Evolutionary conservation across 2,888 invertebrate genomes (phyloP).

Genomic region (Horisme vitalbata): DNA sequence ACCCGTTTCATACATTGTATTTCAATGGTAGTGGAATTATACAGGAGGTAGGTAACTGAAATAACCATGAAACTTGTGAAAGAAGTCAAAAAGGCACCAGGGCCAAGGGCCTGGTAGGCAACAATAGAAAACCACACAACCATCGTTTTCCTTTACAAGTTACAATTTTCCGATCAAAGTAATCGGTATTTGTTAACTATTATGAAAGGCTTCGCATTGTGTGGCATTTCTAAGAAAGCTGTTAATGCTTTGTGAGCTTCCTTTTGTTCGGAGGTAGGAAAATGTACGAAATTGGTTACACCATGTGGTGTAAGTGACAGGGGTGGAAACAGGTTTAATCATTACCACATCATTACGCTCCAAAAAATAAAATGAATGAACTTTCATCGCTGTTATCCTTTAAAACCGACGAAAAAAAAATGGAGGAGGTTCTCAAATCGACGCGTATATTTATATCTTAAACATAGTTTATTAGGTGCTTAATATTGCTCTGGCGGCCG

Average conservation of each 20-base stretch:
- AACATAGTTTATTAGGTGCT: too few species aligned
- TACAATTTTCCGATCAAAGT: conserved; percentile 47
- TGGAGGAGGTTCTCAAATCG: too few species aligned
- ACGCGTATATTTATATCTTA: too few species aligned
- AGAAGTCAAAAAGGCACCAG: conserved; percentile 19
- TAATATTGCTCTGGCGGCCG: too few species aligned
- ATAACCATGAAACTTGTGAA: conserved; percentile 7
- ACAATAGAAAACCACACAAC: conserved; percentile 31
- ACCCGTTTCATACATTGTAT: not conserved
- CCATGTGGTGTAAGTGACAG: conserved; percentile 11
- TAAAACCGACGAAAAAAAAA: too few species aligned
- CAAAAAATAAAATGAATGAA: too few species aligned
- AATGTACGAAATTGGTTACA: conserved; percentile 24
- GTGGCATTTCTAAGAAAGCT: conserved; percentile 35
- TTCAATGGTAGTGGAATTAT: too few species aligned
- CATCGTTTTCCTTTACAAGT: conserved; percentile 44
- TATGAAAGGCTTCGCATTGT: conserved; percentile 53
- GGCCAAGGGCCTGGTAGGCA: conserved; percentile 30
- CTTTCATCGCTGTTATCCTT: too few species aligned
- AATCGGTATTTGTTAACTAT: conserved; percentile 43
- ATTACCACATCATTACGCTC: not conserved
- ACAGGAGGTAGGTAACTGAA: conserved; percentile 3
- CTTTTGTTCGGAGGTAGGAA: conserved; percentile 34
- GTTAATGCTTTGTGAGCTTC: conserved; percentile 35
- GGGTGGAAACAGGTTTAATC: not conserved